Conservation (phyloP, 2,888 invertebrate genomes). For the Nomada lathburiana region DNA sequence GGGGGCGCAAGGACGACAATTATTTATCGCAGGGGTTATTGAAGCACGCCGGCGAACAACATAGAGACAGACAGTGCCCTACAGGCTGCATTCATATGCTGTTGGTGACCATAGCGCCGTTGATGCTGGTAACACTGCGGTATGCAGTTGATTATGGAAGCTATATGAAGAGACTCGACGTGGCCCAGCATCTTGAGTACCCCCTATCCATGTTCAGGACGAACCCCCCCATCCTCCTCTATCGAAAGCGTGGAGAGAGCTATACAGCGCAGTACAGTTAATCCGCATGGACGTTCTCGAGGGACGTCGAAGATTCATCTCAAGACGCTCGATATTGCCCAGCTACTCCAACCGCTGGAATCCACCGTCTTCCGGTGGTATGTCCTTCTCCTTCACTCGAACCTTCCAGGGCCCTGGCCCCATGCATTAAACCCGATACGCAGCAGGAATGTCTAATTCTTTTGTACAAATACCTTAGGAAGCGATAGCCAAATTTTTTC, state of each 20-base stretch:
- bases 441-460: constrained; percentile 44
- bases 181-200: constrained; percentile 84
- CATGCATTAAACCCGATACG: constrained; percentile 42
- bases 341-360: constrained; percentile 64
- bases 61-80: constrained; percentile 54
- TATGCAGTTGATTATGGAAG: constrained; percentile 84
- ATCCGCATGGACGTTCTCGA: constrained; percentile 77
- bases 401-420: constrained; percentile 39
- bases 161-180: constrained; percentile 84
- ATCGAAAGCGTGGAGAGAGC: constrained; percentile 74
- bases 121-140: constrained; percentile 82
- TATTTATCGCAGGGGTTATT: constrained; percentile 20
- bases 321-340: constrained; percentile 77
- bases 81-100: constrained; percentile 81
- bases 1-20: neutral
- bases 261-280: constrained; percentile 76
- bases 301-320: constrained; percentile 77
- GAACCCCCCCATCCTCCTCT: constrained; percentile 55
- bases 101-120: constrained; percentile 77
- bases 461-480: constrained; percentile 6
- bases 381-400: constrained; percentile 42
- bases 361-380: constrained; percentile 51
- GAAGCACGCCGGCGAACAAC: constrained; percentile 26
- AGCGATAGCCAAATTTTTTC: constrained; percentile 3
- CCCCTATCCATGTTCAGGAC: constrained; percentile 77